Evolutionary conservation across 2,113 vertebrate species (phyloP), one percentile per base, ranked within the genome.

Genomic region (Dasyprocta punctata): DNA sequence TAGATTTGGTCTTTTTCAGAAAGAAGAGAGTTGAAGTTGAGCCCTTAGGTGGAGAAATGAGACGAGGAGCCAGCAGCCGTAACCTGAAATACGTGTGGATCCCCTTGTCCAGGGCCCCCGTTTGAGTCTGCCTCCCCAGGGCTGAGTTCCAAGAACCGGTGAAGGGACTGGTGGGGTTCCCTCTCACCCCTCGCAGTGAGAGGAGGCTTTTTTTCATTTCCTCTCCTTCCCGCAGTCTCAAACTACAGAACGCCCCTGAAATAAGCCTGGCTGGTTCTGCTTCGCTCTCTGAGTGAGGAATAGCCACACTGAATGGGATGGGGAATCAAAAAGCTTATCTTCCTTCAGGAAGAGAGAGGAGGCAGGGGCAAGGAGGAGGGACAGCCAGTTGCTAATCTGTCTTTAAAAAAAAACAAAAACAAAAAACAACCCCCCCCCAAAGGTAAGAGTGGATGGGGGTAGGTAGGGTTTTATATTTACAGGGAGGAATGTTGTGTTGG

Each of bases 1-100:
- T 83, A 96, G 67, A 97, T 96, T 97, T 97, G 97, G 95, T 98
- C 86, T 97, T 91, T 90, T 96, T 97, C 73, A 91, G 90, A 94
- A 90, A 86, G 75, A 95, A 95, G 56, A 86, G n/a, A 96, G 81
- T 60, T 41, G n/a, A 96, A 93, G 28, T 56, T 69, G 89, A 97
- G 78, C 56, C 77, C 61, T 86, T 83, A 87, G 56, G 47, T 80
- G 95, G 86, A 91, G 58, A 95, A 81, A 30, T n/a, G 41, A 67
- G 92, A 52, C 38, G 38, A 28, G 24, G 54, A 85, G 65, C 58
- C 80, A 80, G 73, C 1, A 90, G 88, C 69, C 60, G 44, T 58
- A 73, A 88, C 41, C 77, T 84, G 49, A 93, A 67, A 89, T 61
- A 71, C 19, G 38, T 7, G 24, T 65, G 60, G 65, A 44, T 9